Conservation (phyloP, 2,888 invertebrate genomes). For the Drosophila atripex region DNA sequence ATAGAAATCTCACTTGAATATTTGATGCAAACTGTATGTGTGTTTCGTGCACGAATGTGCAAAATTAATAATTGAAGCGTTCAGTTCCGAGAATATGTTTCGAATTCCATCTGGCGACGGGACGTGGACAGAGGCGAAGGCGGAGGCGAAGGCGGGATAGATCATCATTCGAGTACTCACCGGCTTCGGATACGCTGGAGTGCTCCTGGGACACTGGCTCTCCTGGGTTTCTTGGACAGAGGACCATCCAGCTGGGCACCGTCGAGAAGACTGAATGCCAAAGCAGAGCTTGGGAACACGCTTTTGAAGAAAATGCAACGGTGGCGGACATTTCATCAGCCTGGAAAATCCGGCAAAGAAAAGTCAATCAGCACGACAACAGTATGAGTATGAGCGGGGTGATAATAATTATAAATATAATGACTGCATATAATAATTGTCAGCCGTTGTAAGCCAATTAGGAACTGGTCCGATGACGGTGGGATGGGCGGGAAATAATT, state of each 20-base stretch:
- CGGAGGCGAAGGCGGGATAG: too few relatives aligned
- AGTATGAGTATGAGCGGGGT: slow-evolving; percentile 28
- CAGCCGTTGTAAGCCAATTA: slow-evolving; percentile 77
- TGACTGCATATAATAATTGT: slow-evolving; percentile 63
- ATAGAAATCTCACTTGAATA: slow-evolving; percentile 38
- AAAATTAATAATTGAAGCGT: slow-evolving; percentile 44
- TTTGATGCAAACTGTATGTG: slow-evolving; percentile 27
- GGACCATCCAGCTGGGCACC: slow-evolving; percentile 20
- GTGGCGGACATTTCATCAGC: slow-evolving; percentile 32
- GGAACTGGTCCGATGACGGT: slow-evolving; percentile 30
- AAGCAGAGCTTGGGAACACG: not conserved
- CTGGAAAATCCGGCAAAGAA: slow-evolving; percentile 3
- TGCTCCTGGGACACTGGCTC: not conserved
- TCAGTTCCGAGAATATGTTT: slow-evolving; percentile 14
- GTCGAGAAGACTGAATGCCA: slow-evolving; percentile 37
- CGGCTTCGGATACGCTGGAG: not conserved
- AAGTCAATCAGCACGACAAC: slow-evolving; percentile 11
- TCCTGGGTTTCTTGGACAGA: not conserved
- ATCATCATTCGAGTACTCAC: not conserved
- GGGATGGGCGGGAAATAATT: slow-evolving; percentile 60
- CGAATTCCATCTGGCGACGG: slow-evolving; percentile 1
- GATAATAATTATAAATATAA: slow-evolving; percentile 49
- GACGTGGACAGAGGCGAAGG: not conserved
- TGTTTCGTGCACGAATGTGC: slow-evolving; percentile 30
- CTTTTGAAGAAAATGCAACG: not conserved